Percentiles rank a stretch among this genome's conserved stretches.
Conservation (phyloP, 2,888 invertebrate genomes). For the Lymantria dispar region DNA sequence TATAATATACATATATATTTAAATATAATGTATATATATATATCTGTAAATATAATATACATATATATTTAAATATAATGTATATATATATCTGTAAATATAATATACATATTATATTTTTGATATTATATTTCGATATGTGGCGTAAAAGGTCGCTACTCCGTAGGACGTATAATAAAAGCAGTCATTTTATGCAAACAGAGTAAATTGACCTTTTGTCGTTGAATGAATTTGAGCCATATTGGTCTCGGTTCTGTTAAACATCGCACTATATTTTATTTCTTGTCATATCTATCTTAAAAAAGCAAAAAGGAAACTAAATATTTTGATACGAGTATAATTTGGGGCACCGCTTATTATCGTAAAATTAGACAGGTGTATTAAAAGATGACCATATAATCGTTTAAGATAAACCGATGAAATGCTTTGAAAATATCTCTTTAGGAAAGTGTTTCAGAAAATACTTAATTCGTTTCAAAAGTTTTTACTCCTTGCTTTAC, state of each 20-base stretch:
- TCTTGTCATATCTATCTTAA: background rate
- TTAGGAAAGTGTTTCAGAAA: background rate
- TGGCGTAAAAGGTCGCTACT: conserved; percentile 29
- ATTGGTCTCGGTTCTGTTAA: conserved; percentile 2
- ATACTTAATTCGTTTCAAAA: no score
- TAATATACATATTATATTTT: conserved; percentile 6
- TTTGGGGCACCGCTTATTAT: background rate
- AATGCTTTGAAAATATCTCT: background rate
- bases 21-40: no score
- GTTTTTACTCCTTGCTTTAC: no score
- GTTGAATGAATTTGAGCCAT: conserved; percentile 14
- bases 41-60: no score
- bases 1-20: no score
- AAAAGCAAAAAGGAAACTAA: background rate
- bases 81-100: no score
- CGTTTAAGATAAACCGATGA: background rate
- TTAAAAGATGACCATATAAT: background rate
- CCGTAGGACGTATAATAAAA: conserved; percentile 26
- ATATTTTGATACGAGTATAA: background rate
- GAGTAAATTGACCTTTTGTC: conserved; percentile 18
- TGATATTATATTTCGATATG: conserved; percentile 10
- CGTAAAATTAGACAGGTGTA: background rate
- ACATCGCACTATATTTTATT: background rate
- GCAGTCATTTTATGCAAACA: conserved; percentile 23
- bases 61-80: no score